These are phyloP conservation scores for Phylloscopus whistleri DNA, from an alignment of 2,113 vertebrate genomes.

Conservation along the genomic window DNA sequence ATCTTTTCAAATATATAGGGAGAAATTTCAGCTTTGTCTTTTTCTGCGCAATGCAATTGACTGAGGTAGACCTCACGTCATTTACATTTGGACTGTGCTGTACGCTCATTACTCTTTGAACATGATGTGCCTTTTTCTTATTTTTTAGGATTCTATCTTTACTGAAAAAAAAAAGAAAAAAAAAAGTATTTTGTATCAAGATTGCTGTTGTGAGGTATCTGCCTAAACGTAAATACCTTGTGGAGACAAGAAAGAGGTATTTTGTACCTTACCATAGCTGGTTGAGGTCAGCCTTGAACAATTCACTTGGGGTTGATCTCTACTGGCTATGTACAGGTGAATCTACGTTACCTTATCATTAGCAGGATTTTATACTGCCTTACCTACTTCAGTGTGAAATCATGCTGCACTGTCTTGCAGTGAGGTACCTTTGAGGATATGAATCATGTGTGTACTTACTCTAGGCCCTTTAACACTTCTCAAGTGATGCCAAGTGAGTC, in stretches of 20 bases:
- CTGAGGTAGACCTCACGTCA: not conserved
- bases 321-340: not conserved
- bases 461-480: not conserved
- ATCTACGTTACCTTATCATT: slow-evolving; percentile 3
- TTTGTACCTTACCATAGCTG: not conserved
- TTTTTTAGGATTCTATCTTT: not conserved
- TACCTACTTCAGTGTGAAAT: not conserved
- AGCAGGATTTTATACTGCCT: not conserved
- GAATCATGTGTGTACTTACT: not conserved
- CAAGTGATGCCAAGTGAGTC: not conserved
- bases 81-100: not conserved
- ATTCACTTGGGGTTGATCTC: not conserved
- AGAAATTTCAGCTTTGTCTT: not conserved
- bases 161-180: not conserved
- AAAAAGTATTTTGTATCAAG: not conserved
- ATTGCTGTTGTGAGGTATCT: not conserved
- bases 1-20: not conserved
- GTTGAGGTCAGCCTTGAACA: not conserved
- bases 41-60: not conserved
- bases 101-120: slow-evolving; percentile 44
- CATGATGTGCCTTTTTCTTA: slow-evolving; percentile 24
- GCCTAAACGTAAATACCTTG: not conserved
- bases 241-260: not conserved
- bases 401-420: not conserved
- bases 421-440: slow-evolving; percentile 3